Base-by-base conservation (phyloP, 2,113 vertebrate genomes). In the Misgurnus anguillicaudatus region DNA sequence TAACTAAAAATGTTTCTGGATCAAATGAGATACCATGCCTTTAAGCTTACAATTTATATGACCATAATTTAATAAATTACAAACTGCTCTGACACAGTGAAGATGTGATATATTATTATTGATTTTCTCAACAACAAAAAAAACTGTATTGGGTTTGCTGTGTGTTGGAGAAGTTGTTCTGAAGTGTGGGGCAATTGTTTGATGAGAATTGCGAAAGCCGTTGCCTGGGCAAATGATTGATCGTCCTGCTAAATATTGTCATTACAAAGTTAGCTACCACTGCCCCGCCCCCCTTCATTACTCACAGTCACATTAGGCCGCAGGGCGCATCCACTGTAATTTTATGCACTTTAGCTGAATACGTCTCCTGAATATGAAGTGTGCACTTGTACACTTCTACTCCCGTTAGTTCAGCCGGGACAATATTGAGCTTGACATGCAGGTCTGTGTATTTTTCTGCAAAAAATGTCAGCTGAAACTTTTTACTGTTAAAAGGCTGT, bases 171-270 rank as follows among this genome's bases (percentile, higher is more conserved):
- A 68, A 78, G 82, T 85, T 85, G 78, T 84, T 88, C 87, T 76
- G 81, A 73, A 42, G 64, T 55, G 65, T 1, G 7, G 3, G 41
- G 55, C 81, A 61, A 60, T 73, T 65, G 14, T 82, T 83, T 82
- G 86, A 87, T 90, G 83, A 90, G 87, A 80, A 67, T 88, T 89
- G 48, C 60, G 85, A 82, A 80, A 78, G 69, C 57, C 53, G 82
- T 80, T 87, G 85, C 62, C 14, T 36, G 83, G 73, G 80, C 77
- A 85, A 67, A 87, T 92, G 91, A 93, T 91, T 88, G 89, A 93
- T 91, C 75, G 83, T 77, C 78, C 83, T 79, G 84, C 87, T 89
- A 86, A 91, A 91, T 87, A 83, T 87, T 82, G 81, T 81, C 81
- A 90, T 90, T 90, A 90, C 16, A 57, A 83, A 78, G 84, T 81